phyloP scores from a whole-genome alignment of 2,113 vertebrate genomes.

The Pao palembangensis region DNA sequence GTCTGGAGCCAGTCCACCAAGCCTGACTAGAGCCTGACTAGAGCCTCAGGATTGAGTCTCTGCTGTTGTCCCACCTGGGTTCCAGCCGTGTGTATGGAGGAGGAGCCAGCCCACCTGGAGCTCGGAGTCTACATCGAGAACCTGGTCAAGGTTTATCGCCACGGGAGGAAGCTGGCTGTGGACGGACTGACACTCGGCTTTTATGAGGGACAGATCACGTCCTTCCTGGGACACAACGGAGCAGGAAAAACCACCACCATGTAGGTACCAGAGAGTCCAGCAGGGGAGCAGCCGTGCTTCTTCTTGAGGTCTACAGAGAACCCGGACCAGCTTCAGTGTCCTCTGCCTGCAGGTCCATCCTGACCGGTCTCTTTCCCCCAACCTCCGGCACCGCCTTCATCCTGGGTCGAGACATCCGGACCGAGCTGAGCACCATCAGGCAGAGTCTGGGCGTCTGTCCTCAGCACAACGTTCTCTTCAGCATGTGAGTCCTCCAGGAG shows the following conservation, averaged over 20 bases:
- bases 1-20: neutral
- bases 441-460: slow-evolving; percentile 94
- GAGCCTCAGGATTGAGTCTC: neutral
- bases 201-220: slow-evolving; percentile 97
- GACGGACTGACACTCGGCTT: slow-evolving; percentile 93
- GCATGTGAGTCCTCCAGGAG: slow-evolving; percentile 79
- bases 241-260: slow-evolving; percentile 98
- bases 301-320: too few species aligned
- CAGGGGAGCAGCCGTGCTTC: neutral
- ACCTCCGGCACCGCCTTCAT: slow-evolving; percentile 96
- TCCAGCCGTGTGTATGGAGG: slow-evolving; percentile 88
- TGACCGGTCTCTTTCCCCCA: slow-evolving; percentile 93
- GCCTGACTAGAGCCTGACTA: too few species aligned
- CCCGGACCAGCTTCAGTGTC: too few species aligned
- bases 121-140: slow-evolving; percentile 94
- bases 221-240: slow-evolving; percentile 96
- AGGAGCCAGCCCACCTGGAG: slow-evolving; percentile 86
- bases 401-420: slow-evolving; percentile 89
- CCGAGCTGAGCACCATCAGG: slow-evolving; percentile 86
- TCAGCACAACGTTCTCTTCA: slow-evolving; percentile 96
- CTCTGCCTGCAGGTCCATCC: slow-evolving; percentile 83
- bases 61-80: neutral
- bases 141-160: slow-evolving; percentile 91
- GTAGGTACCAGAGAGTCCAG: slow-evolving; percentile 70
- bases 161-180: slow-evolving; percentile 91